These are phyloP conservation scores for Sciurus niger DNA, from an alignment of 2,113 vertebrate genomes.

Conservation along the genomic window DNA sequence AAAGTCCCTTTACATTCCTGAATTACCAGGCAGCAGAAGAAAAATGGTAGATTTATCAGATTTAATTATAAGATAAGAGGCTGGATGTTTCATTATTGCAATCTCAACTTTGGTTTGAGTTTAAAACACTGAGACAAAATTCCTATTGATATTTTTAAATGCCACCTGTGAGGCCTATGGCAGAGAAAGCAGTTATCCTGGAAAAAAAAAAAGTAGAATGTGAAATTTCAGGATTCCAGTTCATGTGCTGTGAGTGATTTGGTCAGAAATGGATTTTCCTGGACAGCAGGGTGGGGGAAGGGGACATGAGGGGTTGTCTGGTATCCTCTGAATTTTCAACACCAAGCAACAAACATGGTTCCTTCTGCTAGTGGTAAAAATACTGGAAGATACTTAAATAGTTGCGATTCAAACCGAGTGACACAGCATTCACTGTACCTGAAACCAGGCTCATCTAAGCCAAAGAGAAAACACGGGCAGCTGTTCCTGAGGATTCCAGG, in stretches of 20 bases:
- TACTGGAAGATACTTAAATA: neutral
- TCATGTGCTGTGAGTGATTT: neutral
- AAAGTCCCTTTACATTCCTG: conserved; percentile 6
- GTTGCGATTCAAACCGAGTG: neutral
- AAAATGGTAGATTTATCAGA: neutral
- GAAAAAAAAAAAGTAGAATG: neutral
- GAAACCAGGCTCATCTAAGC: neutral
- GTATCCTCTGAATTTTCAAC: neutral
- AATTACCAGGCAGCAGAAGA: neutral
- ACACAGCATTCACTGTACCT: neutral
- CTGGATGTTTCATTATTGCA: neutral
- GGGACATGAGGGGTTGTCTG: neutral
- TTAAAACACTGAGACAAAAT: neutral
- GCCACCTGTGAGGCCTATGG: neutral
- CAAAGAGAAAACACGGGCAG: neutral
- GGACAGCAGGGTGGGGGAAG: neutral
- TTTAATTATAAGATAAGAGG: neutral
- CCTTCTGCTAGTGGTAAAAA: neutral
- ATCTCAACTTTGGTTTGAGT: neutral
- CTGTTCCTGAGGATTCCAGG: neutral
- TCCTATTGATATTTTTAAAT: neutral
- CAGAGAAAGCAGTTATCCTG: neutral
- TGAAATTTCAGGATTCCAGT: neutral
- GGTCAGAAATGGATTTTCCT: neutral
- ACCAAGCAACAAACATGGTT: neutral